Evolutionary conservation across 2,888 invertebrate genomes (phyloP).

Genomic region (Achlya flavicornis): DNA sequence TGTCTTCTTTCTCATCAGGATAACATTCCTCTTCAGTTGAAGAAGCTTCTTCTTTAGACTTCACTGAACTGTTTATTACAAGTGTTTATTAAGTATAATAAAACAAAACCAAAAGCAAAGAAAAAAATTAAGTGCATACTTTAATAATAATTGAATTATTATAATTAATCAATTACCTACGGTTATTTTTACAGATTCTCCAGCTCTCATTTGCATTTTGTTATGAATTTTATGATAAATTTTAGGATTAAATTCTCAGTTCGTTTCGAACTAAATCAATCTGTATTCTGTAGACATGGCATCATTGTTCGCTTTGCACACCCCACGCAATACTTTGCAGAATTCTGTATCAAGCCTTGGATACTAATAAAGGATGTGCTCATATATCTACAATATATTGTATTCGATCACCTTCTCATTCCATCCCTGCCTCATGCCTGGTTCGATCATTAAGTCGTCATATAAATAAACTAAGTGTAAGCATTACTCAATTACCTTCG

Average conservation of each 20-base stretch:
- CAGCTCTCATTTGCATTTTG: neutral
- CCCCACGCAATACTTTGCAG: neutral
- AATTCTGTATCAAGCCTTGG: constrained; percentile 1
- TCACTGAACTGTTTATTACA: constrained; percentile 62
- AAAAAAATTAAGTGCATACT: neutral
- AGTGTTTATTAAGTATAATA: constrained; percentile 12
- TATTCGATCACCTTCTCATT: constrained; percentile 15
- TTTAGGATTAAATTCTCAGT: neutral
- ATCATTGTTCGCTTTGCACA: neutral
- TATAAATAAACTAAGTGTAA: constrained; percentile 49
- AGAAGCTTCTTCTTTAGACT: constrained; percentile 78
- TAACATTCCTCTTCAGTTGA: constrained; percentile 81
- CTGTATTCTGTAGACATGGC: neutral
- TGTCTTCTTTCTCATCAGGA: constrained; percentile 74
- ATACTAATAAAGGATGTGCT: neutral
- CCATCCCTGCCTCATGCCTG: constrained; percentile 21
- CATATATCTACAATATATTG: neutral
- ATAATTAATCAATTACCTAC: neutral
- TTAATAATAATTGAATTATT: neutral
- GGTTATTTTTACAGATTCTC: neutral
- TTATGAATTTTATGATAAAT: neutral
- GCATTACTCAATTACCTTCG: constrained; percentile 75
- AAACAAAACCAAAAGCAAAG: neutral
- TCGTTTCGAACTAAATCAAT: neutral
- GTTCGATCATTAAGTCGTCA: constrained; percentile 26